Conservation (phyloP, 2,113 vertebrate species). For the Garra rufa region DNA sequence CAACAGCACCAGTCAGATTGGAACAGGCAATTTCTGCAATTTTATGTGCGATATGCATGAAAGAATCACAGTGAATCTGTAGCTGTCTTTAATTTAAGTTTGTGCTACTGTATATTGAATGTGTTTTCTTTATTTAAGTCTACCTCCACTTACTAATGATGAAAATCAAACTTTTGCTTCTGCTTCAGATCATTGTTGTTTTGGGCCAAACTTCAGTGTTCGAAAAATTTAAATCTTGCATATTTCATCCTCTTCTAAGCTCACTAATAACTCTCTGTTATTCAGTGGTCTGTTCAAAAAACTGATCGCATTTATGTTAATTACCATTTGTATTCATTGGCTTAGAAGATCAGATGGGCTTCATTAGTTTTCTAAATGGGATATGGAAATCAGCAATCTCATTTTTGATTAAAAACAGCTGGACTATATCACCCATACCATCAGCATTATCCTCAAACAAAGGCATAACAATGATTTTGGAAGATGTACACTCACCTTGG, state of each 20-base stretch:
- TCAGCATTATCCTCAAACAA: conserved; percentile 31
- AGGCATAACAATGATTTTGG: not conserved
- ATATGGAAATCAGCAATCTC: conserved; percentile 49
- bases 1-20: not conserved
- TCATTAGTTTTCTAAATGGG: conserved; percentile 44
- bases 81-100: not conserved
- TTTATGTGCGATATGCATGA: not conserved
- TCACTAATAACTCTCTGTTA: conserved; percentile 7
- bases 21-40: not conserved
- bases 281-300: conserved; percentile 44
- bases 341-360: conserved; percentile 37
- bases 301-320: conserved; percentile 43
- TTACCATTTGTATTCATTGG: conserved; percentile 50
- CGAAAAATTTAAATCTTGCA: conserved; percentile 31
- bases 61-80: too few relatives aligned
- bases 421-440: conserved; percentile 50
- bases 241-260: conserved; percentile 16
- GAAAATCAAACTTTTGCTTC: not conserved
- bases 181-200: conserved; percentile 10
- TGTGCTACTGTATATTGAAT: not conserved
- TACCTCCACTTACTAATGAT: not conserved
- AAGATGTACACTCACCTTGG: conserved; percentile 32
- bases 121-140: not conserved
- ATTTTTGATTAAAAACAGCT: conserved; percentile 49
- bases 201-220: conserved; percentile 9